A percentile compares a stretch with the other conserved stretches of the same genome.
These are phyloP conservation scores for Petrophora chlorosata DNA, from an alignment of 2,888 invertebrate genomes.

Conservation along the genomic window DNA sequence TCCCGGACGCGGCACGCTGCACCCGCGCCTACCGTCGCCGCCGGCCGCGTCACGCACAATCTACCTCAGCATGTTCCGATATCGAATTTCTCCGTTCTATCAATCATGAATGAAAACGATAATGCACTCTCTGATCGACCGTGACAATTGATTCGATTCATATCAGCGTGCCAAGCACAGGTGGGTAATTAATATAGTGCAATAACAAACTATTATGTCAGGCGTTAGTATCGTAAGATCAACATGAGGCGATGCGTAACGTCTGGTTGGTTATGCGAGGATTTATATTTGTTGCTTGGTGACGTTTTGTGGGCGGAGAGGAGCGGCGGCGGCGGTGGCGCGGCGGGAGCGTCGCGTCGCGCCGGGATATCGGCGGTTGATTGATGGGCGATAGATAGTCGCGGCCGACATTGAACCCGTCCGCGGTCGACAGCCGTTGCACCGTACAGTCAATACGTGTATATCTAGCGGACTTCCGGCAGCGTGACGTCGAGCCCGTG, in stretches of 20 bases:
- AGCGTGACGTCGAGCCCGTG: conserved; percentile 74
- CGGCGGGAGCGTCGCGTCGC: conserved; percentile 30
- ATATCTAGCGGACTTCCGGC: conserved; percentile 80
- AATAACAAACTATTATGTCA: conserved; percentile 53
- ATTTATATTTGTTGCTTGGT: conserved; percentile 24
- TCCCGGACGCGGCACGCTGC: conserved; percentile 61
- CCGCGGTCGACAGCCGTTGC: conserved; percentile 43
- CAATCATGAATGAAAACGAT: conserved; percentile 67
- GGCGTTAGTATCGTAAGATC: conserved; percentile 45
- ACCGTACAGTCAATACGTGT: conserved; percentile 66
- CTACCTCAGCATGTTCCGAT: conserved; percentile 50
- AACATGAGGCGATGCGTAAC: conserved; percentile 37
- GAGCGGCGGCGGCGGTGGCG: conserved; percentile 20
- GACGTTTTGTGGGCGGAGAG: conserved; percentile 21
- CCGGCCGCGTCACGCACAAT: conserved; percentile 63
- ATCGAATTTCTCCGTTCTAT: conserved; percentile 60
- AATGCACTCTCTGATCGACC: conserved; percentile 59
- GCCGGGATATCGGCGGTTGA: conserved; percentile 54
- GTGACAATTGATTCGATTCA: conserved; percentile 61
- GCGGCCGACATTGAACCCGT: conserved; percentile 80
- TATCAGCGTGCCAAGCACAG: conserved; percentile 54
- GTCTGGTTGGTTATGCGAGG: conserved; percentile 3
- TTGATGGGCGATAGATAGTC: conserved; percentile 80
- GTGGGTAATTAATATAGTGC: conserved; percentile 53
- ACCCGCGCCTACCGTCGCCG: conserved; percentile 44